Conservation (phyloP, 1,140 invertebrate genomes). For the Macrobrachium nipponense region DNA sequence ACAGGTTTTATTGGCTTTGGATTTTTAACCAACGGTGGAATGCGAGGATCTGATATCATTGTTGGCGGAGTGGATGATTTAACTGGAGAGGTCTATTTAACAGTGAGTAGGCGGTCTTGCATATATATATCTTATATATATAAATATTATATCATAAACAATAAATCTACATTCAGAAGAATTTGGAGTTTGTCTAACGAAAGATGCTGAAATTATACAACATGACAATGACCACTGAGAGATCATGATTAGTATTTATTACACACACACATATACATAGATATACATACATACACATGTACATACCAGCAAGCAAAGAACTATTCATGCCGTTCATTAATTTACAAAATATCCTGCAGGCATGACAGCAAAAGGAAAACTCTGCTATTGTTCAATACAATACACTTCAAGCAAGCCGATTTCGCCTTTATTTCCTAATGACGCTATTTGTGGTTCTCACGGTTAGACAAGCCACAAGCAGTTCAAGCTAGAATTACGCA, state of each 20-base stretch:
- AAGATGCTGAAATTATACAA: no score
- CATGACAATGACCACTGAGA: no score
- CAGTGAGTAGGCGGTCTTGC: background rate
- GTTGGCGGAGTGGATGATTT: conserved; percentile 12
- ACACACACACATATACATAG: no score
- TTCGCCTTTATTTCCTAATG: no score
- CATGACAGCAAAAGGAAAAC: background rate
- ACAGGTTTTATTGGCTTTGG: conserved; percentile 81
- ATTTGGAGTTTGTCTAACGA: no score
- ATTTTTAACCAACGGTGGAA: conserved; percentile 78
- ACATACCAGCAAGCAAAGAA: background rate
- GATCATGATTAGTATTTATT: no score
- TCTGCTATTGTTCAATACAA: background rate
- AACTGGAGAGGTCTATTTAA: background rate
- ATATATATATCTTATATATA: background rate
- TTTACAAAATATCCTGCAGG: background rate
- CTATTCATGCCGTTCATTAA: background rate
- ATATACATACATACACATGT: background rate
- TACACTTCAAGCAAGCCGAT: no score
- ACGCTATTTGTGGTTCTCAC: no score
- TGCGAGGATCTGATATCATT: conserved; percentile 82
- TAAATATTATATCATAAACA: background rate
- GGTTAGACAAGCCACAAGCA: no score
- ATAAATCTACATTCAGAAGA: no score
- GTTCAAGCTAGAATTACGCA: no score